phyloP scores from a whole-genome alignment of 2,797 vertebrate genomes.

The Brachymystax lenok region DNA sequence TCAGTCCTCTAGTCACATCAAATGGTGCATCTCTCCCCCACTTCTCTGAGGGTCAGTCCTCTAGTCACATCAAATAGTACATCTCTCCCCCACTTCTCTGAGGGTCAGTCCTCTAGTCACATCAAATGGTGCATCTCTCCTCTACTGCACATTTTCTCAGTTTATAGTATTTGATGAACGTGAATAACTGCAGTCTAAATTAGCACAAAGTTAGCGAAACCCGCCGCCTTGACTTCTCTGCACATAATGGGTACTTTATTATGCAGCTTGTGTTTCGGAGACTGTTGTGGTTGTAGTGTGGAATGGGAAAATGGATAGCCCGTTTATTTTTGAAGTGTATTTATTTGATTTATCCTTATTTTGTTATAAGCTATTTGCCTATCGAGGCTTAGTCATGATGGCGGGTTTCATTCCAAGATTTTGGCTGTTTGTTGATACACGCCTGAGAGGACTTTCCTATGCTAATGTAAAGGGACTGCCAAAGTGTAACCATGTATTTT shows the following conservation, averaged over 20 bases:
- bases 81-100: background rate
- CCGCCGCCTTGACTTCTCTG: background rate
- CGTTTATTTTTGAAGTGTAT: constrained; percentile 4
- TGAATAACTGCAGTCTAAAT: background rate
- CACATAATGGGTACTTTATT: constrained; percentile 21
- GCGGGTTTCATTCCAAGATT: background rate
- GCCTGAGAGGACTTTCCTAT: background rate
- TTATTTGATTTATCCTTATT: constrained; percentile 1
- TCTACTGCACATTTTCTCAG: background rate
- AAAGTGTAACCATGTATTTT: background rate
- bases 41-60: too few relatives aligned
- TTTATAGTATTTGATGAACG: background rate
- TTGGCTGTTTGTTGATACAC: background rate
- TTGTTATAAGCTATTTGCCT: constrained; percentile 11
- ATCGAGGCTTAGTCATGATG: background rate
- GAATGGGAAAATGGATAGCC: background rate
- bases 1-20: background rate
- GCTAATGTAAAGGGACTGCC: constrained; percentile 1
- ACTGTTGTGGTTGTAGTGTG: background rate
- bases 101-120: background rate
- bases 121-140: background rate
- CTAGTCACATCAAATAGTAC: background rate
- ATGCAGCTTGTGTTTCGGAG: constrained; percentile 6
- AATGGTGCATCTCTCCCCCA: background rate
- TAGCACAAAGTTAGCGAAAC: background rate